phyloP scores from a whole-genome alignment of 92 coral and sea anemone genomes.

The Phymanthus crucifer region DNA sequence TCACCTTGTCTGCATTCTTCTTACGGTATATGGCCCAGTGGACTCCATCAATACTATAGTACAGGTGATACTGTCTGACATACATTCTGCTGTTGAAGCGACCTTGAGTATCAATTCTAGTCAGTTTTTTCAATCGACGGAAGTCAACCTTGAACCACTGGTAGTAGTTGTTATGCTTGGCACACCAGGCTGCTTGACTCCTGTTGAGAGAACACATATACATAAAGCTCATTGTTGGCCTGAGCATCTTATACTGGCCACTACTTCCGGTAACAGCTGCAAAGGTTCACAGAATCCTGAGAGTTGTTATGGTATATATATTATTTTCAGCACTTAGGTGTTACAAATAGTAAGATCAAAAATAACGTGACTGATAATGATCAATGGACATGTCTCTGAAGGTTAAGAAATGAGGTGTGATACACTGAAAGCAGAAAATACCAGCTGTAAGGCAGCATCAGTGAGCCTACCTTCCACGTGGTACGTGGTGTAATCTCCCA shows the following conservation, averaged over 20 bases:
- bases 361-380: no score
- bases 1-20: conserved; percentile 74
- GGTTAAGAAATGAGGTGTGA: no score
- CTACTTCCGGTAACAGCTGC: no score
- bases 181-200: conserved; percentile 76
- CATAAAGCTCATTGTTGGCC: not conserved
- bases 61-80: conserved; percentile 65
- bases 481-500: conserved; percentile 37
- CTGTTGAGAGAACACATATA: not conserved
- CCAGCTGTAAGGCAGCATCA: no score
- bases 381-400: no score
- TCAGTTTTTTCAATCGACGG: conserved; percentile 53
- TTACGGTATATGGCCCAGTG: conserved; percentile 74
- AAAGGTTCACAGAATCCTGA: no score
- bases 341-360: no score
- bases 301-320: no score
- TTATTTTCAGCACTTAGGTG: no score
- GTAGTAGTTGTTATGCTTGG: conserved; percentile 52
- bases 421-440: no score
- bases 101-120: conserved; percentile 82
- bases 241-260: no score
- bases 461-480: conserved; percentile 37
- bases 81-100: conserved; percentile 61
- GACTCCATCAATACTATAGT: conserved; percentile 60
- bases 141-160: conserved; percentile 86